Percentiles rank a stretch among this genome's conserved stretches.
phyloP scores from a whole-genome alignment of 2,888 invertebrate genomes.

The Nineta flava region DNA sequence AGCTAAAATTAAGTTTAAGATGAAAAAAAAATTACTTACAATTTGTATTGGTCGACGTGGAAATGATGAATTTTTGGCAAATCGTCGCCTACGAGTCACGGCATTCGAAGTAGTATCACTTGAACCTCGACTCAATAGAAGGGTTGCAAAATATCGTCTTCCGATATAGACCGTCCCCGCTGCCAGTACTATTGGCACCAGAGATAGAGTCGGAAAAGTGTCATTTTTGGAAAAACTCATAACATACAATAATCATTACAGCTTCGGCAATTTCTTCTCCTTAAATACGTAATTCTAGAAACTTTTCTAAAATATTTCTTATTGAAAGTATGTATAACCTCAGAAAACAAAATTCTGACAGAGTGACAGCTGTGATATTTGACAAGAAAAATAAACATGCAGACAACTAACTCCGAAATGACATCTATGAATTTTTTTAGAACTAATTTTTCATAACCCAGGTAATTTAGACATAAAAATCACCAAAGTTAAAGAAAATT shows the following conservation, averaged over 20 bases:
- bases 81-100: slow-evolving; percentile 4
- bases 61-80: slow-evolving; percentile 4
- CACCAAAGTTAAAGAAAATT: too few relatives aligned
- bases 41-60: slow-evolving; percentile 3
- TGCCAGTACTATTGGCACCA: slow-evolving; percentile 8
- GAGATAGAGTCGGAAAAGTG: slow-evolving; percentile 3
- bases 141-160: slow-evolving; percentile 6
- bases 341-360: too few relatives aligned
- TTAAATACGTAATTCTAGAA: too few relatives aligned
- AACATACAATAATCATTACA: slow-evolving; percentile 4
- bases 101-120: slow-evolving; percentile 4
- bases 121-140: slow-evolving; percentile 1
- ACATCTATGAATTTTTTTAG: too few relatives aligned
- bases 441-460: too few relatives aligned
- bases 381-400: too few relatives aligned
- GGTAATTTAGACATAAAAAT: too few relatives aligned
- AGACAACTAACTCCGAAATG: too few relatives aligned
- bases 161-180: slow-evolving; percentile 7
- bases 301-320: too few relatives aligned
- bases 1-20: neutral
- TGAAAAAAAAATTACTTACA: neutral
- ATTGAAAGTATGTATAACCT: too few relatives aligned
- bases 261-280: neutral
- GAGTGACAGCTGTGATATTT: too few relatives aligned
- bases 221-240: slow-evolving; percentile 7